A percentile compares a stretch with the other conserved stretches of the same genome.
Conservation (phyloP, 2,888 invertebrate genomes). For the Eupithecia vulgata region DNA sequence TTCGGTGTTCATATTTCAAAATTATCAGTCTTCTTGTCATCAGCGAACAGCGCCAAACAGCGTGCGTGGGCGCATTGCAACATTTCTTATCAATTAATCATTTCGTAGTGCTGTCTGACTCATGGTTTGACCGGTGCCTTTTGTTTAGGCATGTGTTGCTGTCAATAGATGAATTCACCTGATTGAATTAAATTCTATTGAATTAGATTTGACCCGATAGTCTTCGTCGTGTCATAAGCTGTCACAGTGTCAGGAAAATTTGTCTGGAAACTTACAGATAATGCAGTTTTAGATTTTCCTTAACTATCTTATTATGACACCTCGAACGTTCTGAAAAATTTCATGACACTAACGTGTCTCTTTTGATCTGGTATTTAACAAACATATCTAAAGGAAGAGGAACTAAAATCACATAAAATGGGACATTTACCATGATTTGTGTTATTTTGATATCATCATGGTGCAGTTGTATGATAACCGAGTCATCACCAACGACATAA, state of each 20-base stretch:
- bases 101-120: slow-evolving; percentile 25
- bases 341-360: neutral
- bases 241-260: too few species aligned
- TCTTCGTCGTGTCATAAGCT: neutral
- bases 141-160: neutral
- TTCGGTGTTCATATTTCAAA: slow-evolving; percentile 17
- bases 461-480: too few species aligned
- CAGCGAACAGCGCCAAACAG: slow-evolving; percentile 5
- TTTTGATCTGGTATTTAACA: neutral
- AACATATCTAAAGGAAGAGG: neutral
- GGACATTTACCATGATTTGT: neutral
- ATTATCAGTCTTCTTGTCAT: slow-evolving; percentile 25
- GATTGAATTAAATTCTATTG: neutral
- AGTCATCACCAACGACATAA: too few species aligned
- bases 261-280: too few species aligned
- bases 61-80: slow-evolving; percentile 31
- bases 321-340: neutral
- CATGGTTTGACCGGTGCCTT: slow-evolving; percentile 24
- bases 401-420: neutral
- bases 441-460: too few species aligned
- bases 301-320: neutral
- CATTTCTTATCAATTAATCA: slow-evolving; percentile 35
- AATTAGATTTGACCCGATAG: neutral
- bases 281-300: too few species aligned
- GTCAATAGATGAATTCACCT: slow-evolving; percentile 1